A percentile compares a stretch with the other conserved stretches of the same genome.
phyloP scores from a whole-genome alignment of 2,797 vertebrate genomes.

The Pipistrellus kuhlii region DNA sequence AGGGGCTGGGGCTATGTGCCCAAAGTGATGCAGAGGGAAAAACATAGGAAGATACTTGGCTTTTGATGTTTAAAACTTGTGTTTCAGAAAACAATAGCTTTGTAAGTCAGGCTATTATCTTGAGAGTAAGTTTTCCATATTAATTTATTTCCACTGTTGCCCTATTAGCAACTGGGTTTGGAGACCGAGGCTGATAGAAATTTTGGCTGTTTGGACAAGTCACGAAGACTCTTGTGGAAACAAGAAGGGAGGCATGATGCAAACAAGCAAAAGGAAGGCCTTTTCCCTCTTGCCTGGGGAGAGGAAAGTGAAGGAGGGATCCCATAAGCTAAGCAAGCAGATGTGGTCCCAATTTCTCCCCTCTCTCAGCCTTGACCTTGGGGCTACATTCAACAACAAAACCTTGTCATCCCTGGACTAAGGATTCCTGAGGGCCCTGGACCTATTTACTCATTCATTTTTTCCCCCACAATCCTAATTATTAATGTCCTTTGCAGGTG shows the following conservation, averaged over 20 bases:
- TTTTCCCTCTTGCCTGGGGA: neutral
- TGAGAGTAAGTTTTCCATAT: neutral
- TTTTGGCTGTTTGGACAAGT: neutral
- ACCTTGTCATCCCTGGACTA: neutral
- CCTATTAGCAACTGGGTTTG: neutral
- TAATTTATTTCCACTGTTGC: neutral
- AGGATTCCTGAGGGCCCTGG: accelerated
- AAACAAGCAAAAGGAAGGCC: neutral
- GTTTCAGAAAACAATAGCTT: neutral
- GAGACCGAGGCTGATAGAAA: neutral
- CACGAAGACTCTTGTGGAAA: neutral
- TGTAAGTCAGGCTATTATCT: neutral
- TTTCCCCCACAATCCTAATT: neutral
- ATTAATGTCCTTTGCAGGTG: neutral
- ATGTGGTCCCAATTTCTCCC: neutral
- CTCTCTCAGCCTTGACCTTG: neutral
- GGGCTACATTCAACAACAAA: no score
- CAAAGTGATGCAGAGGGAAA: neutral
- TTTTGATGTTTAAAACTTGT: neutral
- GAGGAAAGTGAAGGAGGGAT: neutral
- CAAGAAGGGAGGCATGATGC: neutral
- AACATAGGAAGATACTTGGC: neutral
- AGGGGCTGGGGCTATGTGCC: neutral
- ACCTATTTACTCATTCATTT: neutral
- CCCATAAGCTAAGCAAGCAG: no score